Evolutionary conservation across 2,113 vertebrate genomes (phyloP), one percentile per base, ranked within the genome.

Genomic region (Cryptomyrus ogoouensis): DNA sequence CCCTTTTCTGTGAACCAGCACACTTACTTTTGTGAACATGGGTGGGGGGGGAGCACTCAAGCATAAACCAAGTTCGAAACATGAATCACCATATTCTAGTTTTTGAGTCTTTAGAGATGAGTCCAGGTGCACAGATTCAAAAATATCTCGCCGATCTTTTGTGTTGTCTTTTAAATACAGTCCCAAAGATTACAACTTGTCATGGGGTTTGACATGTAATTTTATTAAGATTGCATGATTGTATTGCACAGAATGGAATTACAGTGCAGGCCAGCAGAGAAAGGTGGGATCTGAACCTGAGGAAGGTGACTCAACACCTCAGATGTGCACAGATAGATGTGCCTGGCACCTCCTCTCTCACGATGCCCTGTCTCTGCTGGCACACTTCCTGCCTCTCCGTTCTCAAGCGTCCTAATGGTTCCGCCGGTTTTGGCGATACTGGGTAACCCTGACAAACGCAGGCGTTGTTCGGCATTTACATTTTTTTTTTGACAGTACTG

Each of bases 381-480:
- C 66, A 47, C 13, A 39, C 66, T 62, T 66, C 66, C 31, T 90
- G 42, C 50, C 27, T 88, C n/a, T 56, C 58, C 66, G 9, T 21
- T 56, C 83, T 44, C 35, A 42, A 88, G 52, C 53, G 13, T 56
- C 80, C 35, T 66, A 86, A 90, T 85, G 47, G 80, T 83, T 42
- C 39, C 53, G 10, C 56, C n/a, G 19, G 77, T 74, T 56, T 62
- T 46, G 49, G 15, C 31, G 35, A 66, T 83, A 88, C 12, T n/a
- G 24, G 44, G 77, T 90, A 88, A 70, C 87, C 77, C 80, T 90
- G 88, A 35, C 77, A 90, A 89, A 56, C 53, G 5, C 53, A 56
- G 53, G 53, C 53, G 21, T 46, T 19, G 49, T 90, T 70, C 27
- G 5, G 56, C 24, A 53, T 53, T 53, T 53, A 4, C 10, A 58